Conservation (phyloP, 2,888 invertebrate genomes). For the Papilio demoleus region DNA sequence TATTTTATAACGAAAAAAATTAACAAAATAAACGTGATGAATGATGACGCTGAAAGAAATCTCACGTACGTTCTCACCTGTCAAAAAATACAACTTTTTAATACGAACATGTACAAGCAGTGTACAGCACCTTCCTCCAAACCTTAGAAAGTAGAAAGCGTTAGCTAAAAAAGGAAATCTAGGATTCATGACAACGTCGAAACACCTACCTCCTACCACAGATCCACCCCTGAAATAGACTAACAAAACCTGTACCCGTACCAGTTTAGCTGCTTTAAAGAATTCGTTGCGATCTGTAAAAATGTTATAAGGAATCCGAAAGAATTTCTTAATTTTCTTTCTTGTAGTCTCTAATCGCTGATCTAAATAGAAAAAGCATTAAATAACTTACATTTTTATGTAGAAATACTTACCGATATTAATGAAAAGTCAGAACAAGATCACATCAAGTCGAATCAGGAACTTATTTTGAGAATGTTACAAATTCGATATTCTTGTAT, state of each 20-base stretch:
- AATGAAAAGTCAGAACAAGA: background rate
- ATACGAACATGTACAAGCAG: too few species aligned
- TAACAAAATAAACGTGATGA: background rate
- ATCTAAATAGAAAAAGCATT: background rate
- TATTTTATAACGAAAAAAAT: background rate
- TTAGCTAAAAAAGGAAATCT: too few species aligned
- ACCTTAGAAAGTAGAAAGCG: background rate
- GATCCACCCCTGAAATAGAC: background rate
- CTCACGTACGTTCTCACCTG: background rate
- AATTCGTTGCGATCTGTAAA: background rate
- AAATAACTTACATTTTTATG: background rate
- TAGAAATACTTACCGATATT: conserved; percentile 3
- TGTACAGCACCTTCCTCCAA: too few species aligned
- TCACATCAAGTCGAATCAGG: background rate
- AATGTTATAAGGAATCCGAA: background rate
- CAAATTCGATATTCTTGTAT: conserved; percentile 1
- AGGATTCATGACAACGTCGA: background rate
- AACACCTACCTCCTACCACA: conserved; percentile 1
- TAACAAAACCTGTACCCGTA: background rate
- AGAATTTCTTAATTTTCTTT: background rate
- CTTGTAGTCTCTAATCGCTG: background rate
- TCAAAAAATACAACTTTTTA: background rate
- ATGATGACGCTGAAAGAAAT: background rate
- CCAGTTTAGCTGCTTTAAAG: background rate
- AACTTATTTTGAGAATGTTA: background rate